Conservation (phyloP, 2,797 vertebrate species). For the Allobates femoralis region DNA sequence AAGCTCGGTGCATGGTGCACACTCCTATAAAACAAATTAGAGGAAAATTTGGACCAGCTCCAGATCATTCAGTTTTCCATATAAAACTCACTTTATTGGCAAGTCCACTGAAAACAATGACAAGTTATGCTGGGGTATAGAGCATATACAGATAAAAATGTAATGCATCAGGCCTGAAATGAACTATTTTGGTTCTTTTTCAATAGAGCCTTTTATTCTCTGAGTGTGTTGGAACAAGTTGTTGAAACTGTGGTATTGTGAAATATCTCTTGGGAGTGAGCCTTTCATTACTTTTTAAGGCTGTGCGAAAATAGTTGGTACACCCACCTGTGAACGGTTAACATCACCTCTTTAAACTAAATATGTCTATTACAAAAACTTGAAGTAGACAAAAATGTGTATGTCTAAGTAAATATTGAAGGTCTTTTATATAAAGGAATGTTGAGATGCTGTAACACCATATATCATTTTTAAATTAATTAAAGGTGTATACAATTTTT, state of each 20-base stretch:
- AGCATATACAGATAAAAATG: background rate
- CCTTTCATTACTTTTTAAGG: conserved; percentile 3
- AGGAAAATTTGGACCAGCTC: too few relatives aligned
- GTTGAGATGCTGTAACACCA: background rate
- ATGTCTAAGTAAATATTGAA: background rate
- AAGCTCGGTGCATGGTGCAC: too few relatives aligned
- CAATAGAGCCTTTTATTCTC: background rate
- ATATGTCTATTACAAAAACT: background rate
- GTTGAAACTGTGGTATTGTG: background rate
- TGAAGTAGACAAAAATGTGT: background rate
- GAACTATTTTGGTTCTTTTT: background rate
- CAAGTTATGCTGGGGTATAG: too few relatives aligned
- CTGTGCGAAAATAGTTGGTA: background rate
- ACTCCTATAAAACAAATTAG: too few relatives aligned
- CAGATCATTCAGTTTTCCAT: too few relatives aligned
- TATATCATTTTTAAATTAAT: background rate
- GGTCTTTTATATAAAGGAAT: background rate
- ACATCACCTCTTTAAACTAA: background rate
- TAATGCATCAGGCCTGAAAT: too few relatives aligned
- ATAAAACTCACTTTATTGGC: too few relatives aligned
- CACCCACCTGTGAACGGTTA: background rate
- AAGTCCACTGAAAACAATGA: too few relatives aligned
- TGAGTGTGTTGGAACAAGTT: background rate
- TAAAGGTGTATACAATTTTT: too few relatives aligned
- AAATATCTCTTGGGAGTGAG: background rate